Base-by-base conservation (phyloP, 2,888 invertebrate genomes). In the Orthosia gracilis region DNA sequence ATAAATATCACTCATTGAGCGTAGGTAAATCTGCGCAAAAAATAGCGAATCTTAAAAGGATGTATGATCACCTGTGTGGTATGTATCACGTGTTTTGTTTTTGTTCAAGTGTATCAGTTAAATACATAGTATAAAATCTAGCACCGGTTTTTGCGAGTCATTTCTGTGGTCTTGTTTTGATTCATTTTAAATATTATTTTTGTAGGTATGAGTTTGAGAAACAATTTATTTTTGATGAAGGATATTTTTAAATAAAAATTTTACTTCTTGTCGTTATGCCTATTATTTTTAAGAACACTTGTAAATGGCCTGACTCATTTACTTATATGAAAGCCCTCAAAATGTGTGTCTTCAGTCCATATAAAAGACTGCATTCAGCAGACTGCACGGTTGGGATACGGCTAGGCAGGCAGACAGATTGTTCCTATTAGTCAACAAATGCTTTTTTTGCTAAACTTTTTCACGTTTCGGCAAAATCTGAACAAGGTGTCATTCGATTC, bases 1-100 rank as follows among this genome's bases (percentile, higher is more conserved):
- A 59, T 49, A 23, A 61, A 62, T 18, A 65, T 23, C 12, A 69
- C 4, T 26, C 1, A 45, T 50, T 18, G 15, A 23, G 23, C 23
- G 18, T 69, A 49, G 26, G 54, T 15, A 2, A 68, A 61, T 47
- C 18, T 7, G 18, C 7, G 31, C 63, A 76, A 76, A 76, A 69
- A 73, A 21, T 4, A 2, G 3, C 55, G 4, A 47, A 9, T 31
- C 61, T 17, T 3, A 40, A 11, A 77, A 52, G 73, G 73, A 73
- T 72, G 50, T 62, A 31, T 40, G 40, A 40, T 40, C 40, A 40
- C 40, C 9, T 40, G 40, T 9, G 31, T 31, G 7, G 31, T 31
- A 31, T 31, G 31, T 31, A 65, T 13, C 52, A 71, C 54, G 52
- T 63, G n/a, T 2, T 23, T 52, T 52, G 31, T 63, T 61, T 21